Evolutionary conservation across 2,888 invertebrate species (phyloP), one percentile per base, ranked within the genome.

Genomic region (Lycia hirtaria): DNA sequence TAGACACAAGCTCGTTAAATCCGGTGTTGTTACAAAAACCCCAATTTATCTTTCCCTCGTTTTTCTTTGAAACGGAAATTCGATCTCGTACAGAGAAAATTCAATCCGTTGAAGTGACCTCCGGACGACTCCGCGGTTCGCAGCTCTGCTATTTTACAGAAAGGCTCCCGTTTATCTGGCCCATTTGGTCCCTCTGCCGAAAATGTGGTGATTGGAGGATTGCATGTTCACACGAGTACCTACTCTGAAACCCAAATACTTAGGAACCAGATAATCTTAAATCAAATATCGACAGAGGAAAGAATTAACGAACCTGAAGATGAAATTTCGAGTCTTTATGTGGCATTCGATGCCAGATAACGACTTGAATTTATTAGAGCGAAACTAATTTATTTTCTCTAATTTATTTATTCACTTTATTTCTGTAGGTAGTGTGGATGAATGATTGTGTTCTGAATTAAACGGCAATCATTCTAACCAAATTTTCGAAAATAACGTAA

Each of bases 161-260:
- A 50, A 43, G 53, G 38, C 56, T 53, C 53, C 60, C 57, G 44
- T 43, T 60, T 58, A 56, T 59, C 51, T 54, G 45, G 54, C 24
- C 50, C 44, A 48, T 59, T 60, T 54, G 38, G 41, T 20, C n/a
- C 12, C 43, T 37, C 26, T 22, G 22, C 28, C 12, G 43, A 40
- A 48, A 38, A 38, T 30, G 44, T 38, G 49, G 30, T 47, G 55
- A 60, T 54, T 40, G 50, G 24, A 26, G 14, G 15, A 45, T 59
- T 45, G 54, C 59, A 37, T 59, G 57, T 20, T 33, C 20, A 15
- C 12, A n/a, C n/a, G n/a, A n/a, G 28, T 48, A 38, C 15, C 32
- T 6, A 32, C 10, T 2, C 15, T 32, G 14, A 32, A 7, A 7
- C 9, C 26, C 4, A 26, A 26, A n/a, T n/a, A n/a, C n/a, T n/a